Evolutionary conservation across 2,797 vertebrate species (phyloP).

Genomic region (Crocodylus rhombifer): DNA sequence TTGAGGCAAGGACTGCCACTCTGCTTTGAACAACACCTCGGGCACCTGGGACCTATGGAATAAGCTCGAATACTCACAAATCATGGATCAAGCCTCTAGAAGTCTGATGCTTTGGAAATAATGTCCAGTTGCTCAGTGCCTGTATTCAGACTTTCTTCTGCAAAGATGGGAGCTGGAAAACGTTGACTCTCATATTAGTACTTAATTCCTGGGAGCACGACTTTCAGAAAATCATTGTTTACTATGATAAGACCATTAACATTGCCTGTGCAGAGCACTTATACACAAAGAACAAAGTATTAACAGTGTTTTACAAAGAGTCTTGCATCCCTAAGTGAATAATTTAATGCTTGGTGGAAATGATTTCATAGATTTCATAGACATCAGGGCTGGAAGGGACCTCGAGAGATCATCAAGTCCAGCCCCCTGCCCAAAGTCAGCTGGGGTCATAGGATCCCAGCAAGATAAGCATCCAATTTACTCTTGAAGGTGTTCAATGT

Average conservation of each 20-base stretch:
- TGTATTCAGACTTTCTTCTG: background rate
- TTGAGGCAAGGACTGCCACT: background rate
- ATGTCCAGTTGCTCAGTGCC: background rate
- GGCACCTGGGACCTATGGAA: background rate
- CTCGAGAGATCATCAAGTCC: background rate
- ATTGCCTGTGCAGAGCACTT: too few species aligned
- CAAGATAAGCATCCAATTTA: too few species aligned
- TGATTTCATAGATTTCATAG: background rate
- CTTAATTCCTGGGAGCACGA: background rate
- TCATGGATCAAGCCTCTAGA: background rate
- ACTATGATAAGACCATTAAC: too few species aligned
- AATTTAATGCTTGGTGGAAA: background rate
- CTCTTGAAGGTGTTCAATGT: too few species aligned
- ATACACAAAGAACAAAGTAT: background rate
- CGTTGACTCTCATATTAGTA: background rate
- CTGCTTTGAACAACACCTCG: background rate
- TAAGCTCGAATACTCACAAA: background rate
- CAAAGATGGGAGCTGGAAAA: background rate
- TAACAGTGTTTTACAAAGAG: background rate
- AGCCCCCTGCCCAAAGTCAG: background rate
- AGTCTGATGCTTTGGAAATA: background rate
- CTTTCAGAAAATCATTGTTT: background rate
- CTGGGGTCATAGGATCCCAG: too few species aligned
- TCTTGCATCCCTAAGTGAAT: background rate
- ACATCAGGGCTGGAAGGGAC: background rate